A percentile compares a stretch with the other conserved stretches of the same genome.
Evolutionary conservation across 2,797 vertebrate species (phyloP).

Genomic region (Acomys russatus): DNA sequence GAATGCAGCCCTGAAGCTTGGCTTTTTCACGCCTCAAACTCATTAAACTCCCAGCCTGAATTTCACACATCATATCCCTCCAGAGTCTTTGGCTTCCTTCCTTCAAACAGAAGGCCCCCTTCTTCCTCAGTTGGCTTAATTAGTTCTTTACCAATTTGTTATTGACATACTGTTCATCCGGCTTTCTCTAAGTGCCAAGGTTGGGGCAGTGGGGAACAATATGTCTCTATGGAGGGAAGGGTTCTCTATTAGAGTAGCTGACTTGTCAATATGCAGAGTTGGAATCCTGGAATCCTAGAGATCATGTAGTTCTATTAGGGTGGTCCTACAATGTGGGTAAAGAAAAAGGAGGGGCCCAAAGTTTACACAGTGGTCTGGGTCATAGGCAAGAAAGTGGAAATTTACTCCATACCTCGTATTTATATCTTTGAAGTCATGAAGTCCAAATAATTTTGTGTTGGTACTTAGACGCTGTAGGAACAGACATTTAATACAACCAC

Average conservation of each 20-base stretch:
- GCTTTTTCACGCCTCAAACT: conserved; percentile 90
- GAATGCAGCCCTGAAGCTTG: conserved; percentile 87
- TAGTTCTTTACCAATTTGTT: conserved; percentile 65
- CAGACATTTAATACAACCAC: not conserved
- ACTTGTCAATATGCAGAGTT: not conserved
- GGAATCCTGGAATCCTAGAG: conserved; percentile 1
- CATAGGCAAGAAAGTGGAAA: conserved; percentile 33
- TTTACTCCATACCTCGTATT: not conserved
- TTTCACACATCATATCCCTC: conserved; percentile 74
- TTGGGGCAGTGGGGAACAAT: not conserved
- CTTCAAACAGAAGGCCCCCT: conserved; percentile 68
- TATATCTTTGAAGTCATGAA: conserved; percentile 37
- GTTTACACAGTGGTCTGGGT: not conserved
- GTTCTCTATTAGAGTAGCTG: conserved; percentile 40
- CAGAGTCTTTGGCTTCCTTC: conserved; percentile 75
- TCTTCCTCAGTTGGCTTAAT: conserved; percentile 49
- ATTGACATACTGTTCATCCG: conserved; percentile 31
- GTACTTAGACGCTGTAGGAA: not conserved
- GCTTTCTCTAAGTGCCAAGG: conserved; percentile 45
- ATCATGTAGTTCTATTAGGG: not conserved
- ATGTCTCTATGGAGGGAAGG: conserved; percentile 19
- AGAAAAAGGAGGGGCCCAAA: not conserved
- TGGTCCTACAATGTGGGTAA: not conserved
- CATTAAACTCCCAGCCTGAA: conserved; percentile 88
- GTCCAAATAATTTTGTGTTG: conserved; percentile 1